Base-by-base conservation (phyloP, 2,113 vertebrate genomes). In the Herpetotheres cachinnans region DNA sequence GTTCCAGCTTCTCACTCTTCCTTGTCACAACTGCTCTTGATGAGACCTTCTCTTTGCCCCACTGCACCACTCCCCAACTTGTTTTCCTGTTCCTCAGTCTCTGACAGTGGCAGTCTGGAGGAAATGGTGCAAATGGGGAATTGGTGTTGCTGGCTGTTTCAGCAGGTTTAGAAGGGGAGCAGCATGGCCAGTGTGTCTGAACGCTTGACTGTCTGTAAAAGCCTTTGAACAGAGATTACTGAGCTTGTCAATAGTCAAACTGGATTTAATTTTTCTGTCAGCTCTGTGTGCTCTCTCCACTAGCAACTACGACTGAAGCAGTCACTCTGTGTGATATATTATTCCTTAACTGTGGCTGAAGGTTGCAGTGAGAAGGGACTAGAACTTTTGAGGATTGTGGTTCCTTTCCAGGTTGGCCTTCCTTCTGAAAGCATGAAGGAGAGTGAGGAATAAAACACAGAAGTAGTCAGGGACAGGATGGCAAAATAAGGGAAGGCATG, bases 1-100 rank as follows among this genome's bases (percentile, higher is more conserved):
- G 99, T 99, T 91, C 87, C 90, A 54, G 61, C 87, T 95, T 72
- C 73, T 93, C 25, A 0, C 44, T 78, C 71, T 44, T 50, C 29
- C 40, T 54, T 73, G 11, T 42, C 36, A 11, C 34, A 52, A 1
- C 11, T 76, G 16, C 13, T 32, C 16, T 56, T 36, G 22, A 7
- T n/a, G 30, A 89, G 7, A 24, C n/a, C 30, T 56, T 27, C 29
- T 82, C 24, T 38, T 19, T 79, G n/a, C 13, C 11, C 29, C 50
- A 17, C 16, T 0, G 1, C 15, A 1, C n/a, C 69, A 22, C 27
- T 92, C 32, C 32, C 25, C n/a, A 36, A 0, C 4, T 67, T 69
- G 38, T 74, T 76, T 50, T 50, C 34, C 32, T 44, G 20, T 49
- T 36, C 30, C 24, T 46, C 5, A 0, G 30, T 36, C 38, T 63